Evolutionary conservation across 2,113 vertebrate genomes (phyloP), one percentile per base, ranked within the genome.

Genomic region (Pundamilia nyererei): DNA sequence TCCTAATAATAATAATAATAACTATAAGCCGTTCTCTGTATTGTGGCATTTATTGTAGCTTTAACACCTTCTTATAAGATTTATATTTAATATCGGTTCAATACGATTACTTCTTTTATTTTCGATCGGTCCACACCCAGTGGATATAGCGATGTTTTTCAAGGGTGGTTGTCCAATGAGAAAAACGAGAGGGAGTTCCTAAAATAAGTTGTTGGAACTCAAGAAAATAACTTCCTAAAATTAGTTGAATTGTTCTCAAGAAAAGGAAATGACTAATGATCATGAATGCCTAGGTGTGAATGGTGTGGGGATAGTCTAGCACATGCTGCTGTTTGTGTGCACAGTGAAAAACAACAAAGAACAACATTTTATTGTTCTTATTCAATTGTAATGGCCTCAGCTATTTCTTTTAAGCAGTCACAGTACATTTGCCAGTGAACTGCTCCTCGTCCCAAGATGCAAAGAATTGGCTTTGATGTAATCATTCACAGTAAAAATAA

Each of bases 401-500:
- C 88, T 92, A 93, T 96, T 90, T 91, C 95, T 95, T 92, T 95
- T 94, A 94, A 96, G 92, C 93, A 92, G 96, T 96, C 96, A 96
- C 96, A 94, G 92, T 96, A 96, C 96, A 97, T 97, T 97, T 96
- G 94, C 91, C 95, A 89, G 89, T 90, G 93, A 96, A 96, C 96
- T 96, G 91, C 94, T 92, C 82, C 94, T 94, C 88, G 89, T 95
- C 95, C 92, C 92, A 88, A 94, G 94, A 95, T 91, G 92, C 90
- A 90, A 87, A 88, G 90, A 93, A 83, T 26, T 90, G 87, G 86
- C 93, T 95, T 95, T 94, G 93, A 93, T 95, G 89, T 86, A 91
- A 94, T 95, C 94, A 93, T 94, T 96, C 95, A 93, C 95, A 93
- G 89, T 94, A 92, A 96, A 87, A 96, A 96, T 94, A 89, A 95